phyloP scores from a whole-genome alignment of 2,797 vertebrate species.

The Buphagus erythrorhynchus region DNA sequence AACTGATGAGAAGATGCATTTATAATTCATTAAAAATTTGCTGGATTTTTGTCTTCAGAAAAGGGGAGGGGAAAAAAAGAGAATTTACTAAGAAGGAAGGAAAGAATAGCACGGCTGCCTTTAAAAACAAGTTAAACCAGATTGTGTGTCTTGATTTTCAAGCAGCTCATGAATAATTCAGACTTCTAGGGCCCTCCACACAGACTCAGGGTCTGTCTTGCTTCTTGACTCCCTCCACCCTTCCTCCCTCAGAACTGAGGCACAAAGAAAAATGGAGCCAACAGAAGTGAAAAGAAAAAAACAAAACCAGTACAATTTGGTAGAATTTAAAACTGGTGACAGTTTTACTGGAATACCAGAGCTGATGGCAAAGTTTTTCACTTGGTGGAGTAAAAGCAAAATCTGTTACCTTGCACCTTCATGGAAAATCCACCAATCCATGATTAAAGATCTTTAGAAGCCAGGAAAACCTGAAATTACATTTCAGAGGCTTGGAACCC shows the following conservation, averaged over 20 bases:
- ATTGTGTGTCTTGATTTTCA: conserved; percentile 30
- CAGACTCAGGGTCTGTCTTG: neutral
- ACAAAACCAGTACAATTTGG: neutral
- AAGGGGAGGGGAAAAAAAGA: neutral
- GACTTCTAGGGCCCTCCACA: neutral
- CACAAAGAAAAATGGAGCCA: neutral
- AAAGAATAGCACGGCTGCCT: neutral
- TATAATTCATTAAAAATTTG: conserved; percentile 72
- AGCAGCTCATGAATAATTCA: conserved; percentile 52
- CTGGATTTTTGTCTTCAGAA: conserved; percentile 46
- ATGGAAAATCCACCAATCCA: neutral
- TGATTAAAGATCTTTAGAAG: neutral
- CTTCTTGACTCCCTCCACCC: neutral
- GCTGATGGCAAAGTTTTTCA: neutral
- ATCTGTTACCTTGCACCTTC: neutral
- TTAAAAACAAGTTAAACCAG: conserved; percentile 46
- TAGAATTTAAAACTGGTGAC: neutral
- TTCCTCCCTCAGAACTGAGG: neutral
- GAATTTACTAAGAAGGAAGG: neutral
- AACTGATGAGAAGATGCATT: conserved; percentile 23
- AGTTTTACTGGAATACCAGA: neutral
- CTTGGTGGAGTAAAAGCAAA: neutral
- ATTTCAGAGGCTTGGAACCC: neutral
- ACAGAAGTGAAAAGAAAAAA: neutral
- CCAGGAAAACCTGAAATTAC: neutral